Evolutionary conservation across 2,797 vertebrate genomes (phyloP), one percentile per base, ranked within the genome.

Genomic region (Paramormyrops hopkinsi): DNA sequence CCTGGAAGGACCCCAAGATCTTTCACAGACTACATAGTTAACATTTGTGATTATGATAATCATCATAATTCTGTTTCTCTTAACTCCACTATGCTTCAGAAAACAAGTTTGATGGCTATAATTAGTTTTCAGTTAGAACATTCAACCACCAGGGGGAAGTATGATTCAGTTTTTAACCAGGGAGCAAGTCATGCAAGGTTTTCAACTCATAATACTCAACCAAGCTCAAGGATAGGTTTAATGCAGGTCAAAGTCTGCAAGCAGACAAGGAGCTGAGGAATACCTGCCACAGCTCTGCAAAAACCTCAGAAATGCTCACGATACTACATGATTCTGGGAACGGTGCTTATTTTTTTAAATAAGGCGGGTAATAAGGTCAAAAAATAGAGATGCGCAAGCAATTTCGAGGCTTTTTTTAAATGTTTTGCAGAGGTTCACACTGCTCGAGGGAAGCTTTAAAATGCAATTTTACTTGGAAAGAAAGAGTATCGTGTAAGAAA

Each of bases 141-240:
- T 79, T 79, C 73, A 41, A n/a, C 94, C 95, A 94, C 93, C 94
- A 95, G 95, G 93, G 93, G 95, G 93, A 93, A 95, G 94, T 90
- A 91, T 93, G 94, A 93, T 93, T 93, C 92, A 95, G 93, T 88
- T 89, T 92, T 92, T 85, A 19, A 37, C 83, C 44, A 51, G 9
- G 2, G 7, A 59, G 2, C 2, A 11, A 46, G 17, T 51, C 44
- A 89, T 51, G 54, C 88, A 86, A 89, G 8, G 76, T 65, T 89
- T 79, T 88, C 19, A 76, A 33, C 44, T 89, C 9, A 54, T 73
- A 48, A 73, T 48, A 89, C 17, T 2, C 89, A 86, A 41, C 17
- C 46, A n/a, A 53, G 84, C 62, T 54, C 56, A 56, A 65, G 84
- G 84, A 69, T 54, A 12, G 59, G 44, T 8, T 89, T 89, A 59